Evolutionary conservation across 2,888 invertebrate species (phyloP).

Genomic region (Yponomeuta sedellus): DNA sequence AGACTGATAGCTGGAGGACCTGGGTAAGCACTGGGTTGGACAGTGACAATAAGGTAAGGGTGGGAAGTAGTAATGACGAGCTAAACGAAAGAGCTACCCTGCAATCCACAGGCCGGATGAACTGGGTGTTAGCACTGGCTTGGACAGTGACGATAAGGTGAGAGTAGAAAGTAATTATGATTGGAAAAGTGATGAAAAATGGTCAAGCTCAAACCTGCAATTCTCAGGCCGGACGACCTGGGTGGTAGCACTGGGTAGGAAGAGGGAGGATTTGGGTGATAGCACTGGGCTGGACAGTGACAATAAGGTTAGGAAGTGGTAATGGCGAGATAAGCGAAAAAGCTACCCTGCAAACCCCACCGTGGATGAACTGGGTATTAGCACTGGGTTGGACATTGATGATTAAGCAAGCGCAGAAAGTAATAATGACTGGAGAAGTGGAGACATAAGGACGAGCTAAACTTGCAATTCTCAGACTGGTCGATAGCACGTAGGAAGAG

Average conservation of each 20-base stretch:
- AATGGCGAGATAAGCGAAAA: too few relatives aligned
- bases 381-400: too few relatives aligned
- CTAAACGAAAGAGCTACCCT: slow-evolving; percentile 25
- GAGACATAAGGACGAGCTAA: too few relatives aligned
- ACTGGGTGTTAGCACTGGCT: slow-evolving; percentile 60
- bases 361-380: too few relatives aligned
- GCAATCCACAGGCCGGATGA: slow-evolving; percentile 69
- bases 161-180: neutral
- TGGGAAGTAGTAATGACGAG: neutral
- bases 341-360: too few relatives aligned
- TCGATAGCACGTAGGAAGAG: too few relatives aligned
- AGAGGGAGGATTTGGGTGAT: too few relatives aligned
- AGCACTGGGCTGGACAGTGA: slow-evolving; percentile 69
- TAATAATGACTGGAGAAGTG: too few relatives aligned
- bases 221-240: slow-evolving; percentile 62
- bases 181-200: neutral
- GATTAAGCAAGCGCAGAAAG: neutral
- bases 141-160: slow-evolving; percentile 68
- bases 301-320: slow-evolving; percentile 53
- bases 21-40: slow-evolving; percentile 63
- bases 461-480: too few relatives aligned
- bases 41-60: slow-evolving; percentile 60
- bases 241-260: slow-evolving; percentile 63
- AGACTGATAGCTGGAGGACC: slow-evolving; percentile 55
- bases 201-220: slow-evolving; percentile 45